A percentile compares a stretch with the other conserved stretches of the same genome.
Evolutionary conservation across 2,113 vertebrate genomes (phyloP).

Genomic region (Tragelaphus imberbis): DNA sequence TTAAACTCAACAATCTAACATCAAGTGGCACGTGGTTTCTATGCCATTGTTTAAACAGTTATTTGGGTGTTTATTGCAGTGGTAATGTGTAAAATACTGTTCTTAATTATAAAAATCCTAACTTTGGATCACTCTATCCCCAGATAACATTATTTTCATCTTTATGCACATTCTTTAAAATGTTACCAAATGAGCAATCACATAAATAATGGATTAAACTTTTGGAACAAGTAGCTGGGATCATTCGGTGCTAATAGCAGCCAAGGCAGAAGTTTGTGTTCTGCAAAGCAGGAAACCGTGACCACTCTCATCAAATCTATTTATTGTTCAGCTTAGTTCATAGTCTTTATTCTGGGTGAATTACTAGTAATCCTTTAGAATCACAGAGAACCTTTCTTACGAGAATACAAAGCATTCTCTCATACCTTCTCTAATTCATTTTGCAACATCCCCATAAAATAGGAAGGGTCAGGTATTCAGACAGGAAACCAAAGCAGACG

Average conservation of each 20-base stretch:
- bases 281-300: neutral
- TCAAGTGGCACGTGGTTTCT: constrained; percentile 33
- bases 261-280: neutral
- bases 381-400: constrained; percentile 39
- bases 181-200: constrained; percentile 6
- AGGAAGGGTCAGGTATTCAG: constrained; percentile 62
- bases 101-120: constrained; percentile 38
- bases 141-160: constrained; percentile 18
- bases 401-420: constrained; percentile 61
- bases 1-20: constrained; percentile 1
- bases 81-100: neutral
- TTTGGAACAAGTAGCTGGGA: neutral
- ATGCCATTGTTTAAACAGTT: neutral
- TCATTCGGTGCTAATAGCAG: neutral
- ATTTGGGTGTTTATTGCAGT: neutral
- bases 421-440: constrained; percentile 35
- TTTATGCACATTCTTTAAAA: constrained; percentile 28
- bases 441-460: constrained; percentile 30
- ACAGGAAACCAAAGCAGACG: constrained; percentile 64
- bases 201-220: constrained; percentile 36
- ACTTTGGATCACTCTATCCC: neutral
- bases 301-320: constrained; percentile 18
- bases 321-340: constrained; percentile 51
- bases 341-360: constrained; percentile 33
- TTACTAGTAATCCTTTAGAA: constrained; percentile 44